Evolutionary conservation across 1,140 invertebrate genomes (phyloP).

Genomic region (Aphis craccivora): DNA sequence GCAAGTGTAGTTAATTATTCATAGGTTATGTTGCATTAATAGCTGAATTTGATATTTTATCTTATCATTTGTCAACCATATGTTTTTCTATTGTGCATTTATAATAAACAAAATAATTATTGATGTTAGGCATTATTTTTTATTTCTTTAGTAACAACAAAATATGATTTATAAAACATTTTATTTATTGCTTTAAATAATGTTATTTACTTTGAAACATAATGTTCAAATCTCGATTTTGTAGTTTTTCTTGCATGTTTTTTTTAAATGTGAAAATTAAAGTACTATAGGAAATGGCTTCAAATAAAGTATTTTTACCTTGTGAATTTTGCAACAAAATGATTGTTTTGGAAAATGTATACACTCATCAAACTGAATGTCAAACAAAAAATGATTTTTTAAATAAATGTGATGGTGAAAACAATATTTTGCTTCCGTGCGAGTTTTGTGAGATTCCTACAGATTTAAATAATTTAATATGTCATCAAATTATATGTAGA

Average conservation of each 20-base stretch:
- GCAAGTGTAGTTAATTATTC: too few relatives aligned
- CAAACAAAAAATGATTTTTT: neutral
- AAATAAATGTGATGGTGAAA: neutral
- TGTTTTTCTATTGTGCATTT: neutral
- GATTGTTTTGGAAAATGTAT: neutral
- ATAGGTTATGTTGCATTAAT: neutral
- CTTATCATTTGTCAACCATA: neutral
- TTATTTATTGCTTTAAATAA: neutral
- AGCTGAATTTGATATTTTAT: neutral
- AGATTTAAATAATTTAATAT: neutral
- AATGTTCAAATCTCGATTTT: neutral
- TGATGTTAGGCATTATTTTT: neutral
- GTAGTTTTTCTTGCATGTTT: neutral
- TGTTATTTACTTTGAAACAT: neutral
- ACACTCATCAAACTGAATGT: neutral
- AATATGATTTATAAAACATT: neutral
- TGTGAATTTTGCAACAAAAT: neutral
- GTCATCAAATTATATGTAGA: neutral
- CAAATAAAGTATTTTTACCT: too few relatives aligned
- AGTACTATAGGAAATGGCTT: neutral
- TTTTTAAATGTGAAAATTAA: constrained; percentile 26
- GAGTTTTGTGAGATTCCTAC: neutral
- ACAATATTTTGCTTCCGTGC: neutral
- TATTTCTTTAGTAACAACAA: neutral
- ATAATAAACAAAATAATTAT: neutral